phyloP scores from a whole-genome alignment of 2,797 vertebrate species.

The Coreius guichenoti region DNA sequence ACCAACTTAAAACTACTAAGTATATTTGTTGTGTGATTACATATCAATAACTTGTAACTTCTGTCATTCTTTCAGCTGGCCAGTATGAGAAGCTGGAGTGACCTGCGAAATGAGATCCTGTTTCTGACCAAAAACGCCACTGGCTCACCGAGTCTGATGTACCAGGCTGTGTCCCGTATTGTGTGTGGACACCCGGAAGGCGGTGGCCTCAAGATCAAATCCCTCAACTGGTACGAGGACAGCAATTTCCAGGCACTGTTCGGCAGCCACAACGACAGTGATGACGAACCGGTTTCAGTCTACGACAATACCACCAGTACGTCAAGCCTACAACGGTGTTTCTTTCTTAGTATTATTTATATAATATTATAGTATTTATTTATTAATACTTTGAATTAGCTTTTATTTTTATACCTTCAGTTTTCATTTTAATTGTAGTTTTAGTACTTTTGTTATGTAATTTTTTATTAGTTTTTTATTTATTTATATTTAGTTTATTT shows the following conservation, averaged over 20 bases:
- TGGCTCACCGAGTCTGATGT: constrained; percentile 86
- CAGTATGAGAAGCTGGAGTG: constrained; percentile 90
- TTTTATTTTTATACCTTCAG: not conserved
- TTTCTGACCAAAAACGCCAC: constrained; percentile 87
- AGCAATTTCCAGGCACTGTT: constrained; percentile 97
- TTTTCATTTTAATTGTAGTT: not conserved
- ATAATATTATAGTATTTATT: not conserved
- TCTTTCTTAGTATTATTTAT: not conserved
- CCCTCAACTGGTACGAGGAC: constrained; percentile 98
- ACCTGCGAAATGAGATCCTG: constrained; percentile 91
- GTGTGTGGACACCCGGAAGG: constrained; percentile 93
- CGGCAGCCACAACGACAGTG: constrained; percentile 86
- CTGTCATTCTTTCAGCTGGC: constrained; percentile 76
- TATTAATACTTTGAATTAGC: not conserved
- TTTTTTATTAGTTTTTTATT: not conserved
- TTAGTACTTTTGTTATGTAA: not conserved
- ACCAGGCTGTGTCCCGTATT: constrained; percentile 92
- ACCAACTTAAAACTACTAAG: not conserved
- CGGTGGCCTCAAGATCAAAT: constrained; percentile 96
- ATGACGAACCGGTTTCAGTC: constrained; percentile 76
- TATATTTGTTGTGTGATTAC: not conserved
- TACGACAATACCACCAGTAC: constrained; percentile 97
- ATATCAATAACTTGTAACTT: not conserved
- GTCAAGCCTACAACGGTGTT: constrained; percentile 56
- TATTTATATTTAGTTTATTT: not conserved